Evolutionary conservation across 2,797 vertebrate genomes (phyloP).

Genomic region (Xenopus petersii): DNA sequence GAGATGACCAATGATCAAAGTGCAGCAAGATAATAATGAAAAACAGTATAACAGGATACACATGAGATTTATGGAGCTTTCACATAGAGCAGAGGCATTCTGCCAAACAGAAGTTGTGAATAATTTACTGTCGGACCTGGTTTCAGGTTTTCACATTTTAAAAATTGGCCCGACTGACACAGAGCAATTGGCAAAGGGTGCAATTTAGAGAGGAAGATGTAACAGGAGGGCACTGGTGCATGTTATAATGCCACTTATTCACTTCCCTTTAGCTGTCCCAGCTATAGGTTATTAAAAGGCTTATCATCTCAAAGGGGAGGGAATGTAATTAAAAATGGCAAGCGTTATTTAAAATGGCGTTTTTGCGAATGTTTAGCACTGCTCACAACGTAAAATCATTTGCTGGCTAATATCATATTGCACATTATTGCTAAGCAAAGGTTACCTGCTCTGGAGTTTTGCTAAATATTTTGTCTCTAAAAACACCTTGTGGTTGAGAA

Average conservation of each 20-base stretch:
- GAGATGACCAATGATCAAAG: no score
- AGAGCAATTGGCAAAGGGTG: constrained; percentile 17
- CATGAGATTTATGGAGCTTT: constrained; percentile 15
- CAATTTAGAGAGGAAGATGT: constrained; percentile 16
- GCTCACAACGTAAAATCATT: no score
- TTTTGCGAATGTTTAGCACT: no score
- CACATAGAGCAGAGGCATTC: constrained; percentile 8
- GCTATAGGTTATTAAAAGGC: not conserved
- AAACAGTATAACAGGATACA: not conserved
- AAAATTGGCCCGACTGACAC: constrained; percentile 17
- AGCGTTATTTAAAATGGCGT: no score
- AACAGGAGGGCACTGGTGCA: constrained; percentile 13
- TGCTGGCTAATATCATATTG: no score
- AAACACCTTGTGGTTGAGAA: no score
- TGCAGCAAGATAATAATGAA: no score
- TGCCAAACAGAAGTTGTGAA: constrained; percentile 13
- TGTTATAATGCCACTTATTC: constrained; percentile 10
- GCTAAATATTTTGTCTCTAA: no score
- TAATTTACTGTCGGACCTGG: constrained; percentile 14
- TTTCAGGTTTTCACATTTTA: constrained; percentile 18
- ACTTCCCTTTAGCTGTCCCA: constrained; percentile 2
- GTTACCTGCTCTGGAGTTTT: no score
- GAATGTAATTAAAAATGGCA: no score
- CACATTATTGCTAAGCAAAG: no score
- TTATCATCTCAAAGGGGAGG: not conserved